These are phyloP conservation scores for Pseudochirops cupreus DNA, from an alignment of 2,797 vertebrate genomes.

Conservation along the genomic window DNA sequence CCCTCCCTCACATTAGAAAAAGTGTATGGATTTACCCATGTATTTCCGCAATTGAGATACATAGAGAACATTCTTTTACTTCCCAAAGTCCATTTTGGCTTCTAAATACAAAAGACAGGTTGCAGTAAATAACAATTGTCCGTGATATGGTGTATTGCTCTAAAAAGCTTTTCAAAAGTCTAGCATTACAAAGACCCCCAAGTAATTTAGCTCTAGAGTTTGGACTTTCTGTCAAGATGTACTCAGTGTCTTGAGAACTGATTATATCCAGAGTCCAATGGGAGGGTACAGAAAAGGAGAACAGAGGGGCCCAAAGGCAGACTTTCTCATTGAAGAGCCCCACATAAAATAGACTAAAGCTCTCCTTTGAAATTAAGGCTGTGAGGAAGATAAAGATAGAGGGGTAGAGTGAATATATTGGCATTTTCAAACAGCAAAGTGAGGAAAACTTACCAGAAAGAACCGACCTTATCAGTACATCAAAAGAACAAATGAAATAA, in stretches of 20 bases:
- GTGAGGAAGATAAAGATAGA: background rate
- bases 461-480: background rate
- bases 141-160: background rate
- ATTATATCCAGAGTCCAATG: background rate
- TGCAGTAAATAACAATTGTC: background rate
- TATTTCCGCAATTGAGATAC: background rate
- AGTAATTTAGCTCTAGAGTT: background rate
- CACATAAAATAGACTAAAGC: background rate
- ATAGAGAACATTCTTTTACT: background rate
- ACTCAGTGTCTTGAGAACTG: conserved; percentile 23
- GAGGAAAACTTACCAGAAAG: background rate
- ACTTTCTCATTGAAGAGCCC: background rate
- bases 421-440: background rate
- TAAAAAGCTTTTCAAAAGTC: background rate
- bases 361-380: background rate
- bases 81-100: conserved; percentile 19
- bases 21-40: background rate
- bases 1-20: background rate
- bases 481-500: background rate
- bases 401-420: background rate
- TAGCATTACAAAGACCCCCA: background rate
- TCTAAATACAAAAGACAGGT: background rate
- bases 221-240: conserved; percentile 1
- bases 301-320: background rate
- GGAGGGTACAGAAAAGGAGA: conserved; percentile 11